A percentile compares a stretch with the other conserved stretches of the same genome.
Evolutionary conservation across 2,113 vertebrate species (phyloP).

Genomic region (Lamprologus callipterus): DNA sequence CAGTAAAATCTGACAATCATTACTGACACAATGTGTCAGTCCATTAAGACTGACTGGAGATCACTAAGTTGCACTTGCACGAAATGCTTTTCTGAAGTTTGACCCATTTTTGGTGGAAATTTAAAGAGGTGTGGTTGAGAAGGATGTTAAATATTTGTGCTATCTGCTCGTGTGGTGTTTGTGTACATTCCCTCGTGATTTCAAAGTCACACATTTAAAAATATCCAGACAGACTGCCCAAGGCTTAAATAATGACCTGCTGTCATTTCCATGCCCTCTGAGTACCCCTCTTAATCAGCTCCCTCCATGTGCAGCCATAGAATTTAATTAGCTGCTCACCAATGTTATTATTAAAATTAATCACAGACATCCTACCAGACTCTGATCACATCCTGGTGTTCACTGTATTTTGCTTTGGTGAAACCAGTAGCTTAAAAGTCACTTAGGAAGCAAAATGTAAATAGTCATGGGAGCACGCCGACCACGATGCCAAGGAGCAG

Average conservation of each 20-base stretch:
- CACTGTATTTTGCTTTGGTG: neutral
- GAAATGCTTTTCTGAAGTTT: neutral
- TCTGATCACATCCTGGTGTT: neutral
- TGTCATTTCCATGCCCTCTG: slow-evolving; percentile 25
- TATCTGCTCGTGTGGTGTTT: neutral
- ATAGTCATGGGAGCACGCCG: neutral
- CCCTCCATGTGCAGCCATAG: slow-evolving; percentile 16
- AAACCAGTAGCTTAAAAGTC: neutral
- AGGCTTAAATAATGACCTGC: slow-evolving; percentile 32
- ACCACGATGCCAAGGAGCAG: neutral
- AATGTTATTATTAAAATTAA: slow-evolving; percentile 50
- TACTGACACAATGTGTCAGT: neutral
- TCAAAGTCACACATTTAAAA: slow-evolving; percentile 1
- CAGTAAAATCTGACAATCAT: neutral
- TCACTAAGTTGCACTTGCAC: neutral
- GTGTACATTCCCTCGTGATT: neutral
- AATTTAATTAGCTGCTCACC: slow-evolving; percentile 53
- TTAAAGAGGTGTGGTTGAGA: neutral
- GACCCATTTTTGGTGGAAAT: neutral
- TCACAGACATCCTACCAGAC: slow-evolving; percentile 16
- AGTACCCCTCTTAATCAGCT: slow-evolving; percentile 30
- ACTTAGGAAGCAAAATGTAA: neutral
- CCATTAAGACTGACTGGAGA: neutral
- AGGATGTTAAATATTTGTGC: neutral
- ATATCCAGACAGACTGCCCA: neutral